Conservation (phyloP, 2,888 invertebrate species). For the Clistopyga incitator region DNA sequence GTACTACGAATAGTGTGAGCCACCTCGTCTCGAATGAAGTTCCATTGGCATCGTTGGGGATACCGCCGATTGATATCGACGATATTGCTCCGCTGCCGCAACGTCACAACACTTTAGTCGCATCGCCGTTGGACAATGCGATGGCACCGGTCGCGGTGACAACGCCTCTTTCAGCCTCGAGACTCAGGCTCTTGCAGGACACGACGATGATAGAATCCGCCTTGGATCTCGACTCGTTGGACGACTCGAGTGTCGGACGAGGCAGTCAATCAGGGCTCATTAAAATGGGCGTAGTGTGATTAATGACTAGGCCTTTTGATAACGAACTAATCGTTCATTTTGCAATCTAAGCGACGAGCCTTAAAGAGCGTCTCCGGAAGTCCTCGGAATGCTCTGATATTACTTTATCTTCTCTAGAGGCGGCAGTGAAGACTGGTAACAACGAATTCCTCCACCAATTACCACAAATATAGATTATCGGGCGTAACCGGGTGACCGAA, state of each 20-base stretch:
- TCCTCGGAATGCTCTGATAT: not conserved
- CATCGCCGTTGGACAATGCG: conserved; percentile 74
- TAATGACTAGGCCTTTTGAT: not conserved
- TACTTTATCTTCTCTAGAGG: not conserved
- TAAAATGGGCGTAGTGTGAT: conserved; percentile 85
- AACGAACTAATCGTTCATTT: conserved; percentile 13
- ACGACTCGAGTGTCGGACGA: conserved; percentile 89
- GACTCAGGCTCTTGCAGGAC: conserved; percentile 92
- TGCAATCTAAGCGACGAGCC: conserved; percentile 14
- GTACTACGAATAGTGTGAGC: conserved; percentile 88
- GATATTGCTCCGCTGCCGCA: conserved; percentile 82
- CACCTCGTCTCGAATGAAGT: conserved; percentile 88
- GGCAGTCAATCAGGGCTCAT: conserved; percentile 89
- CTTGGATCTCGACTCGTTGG: conserved; percentile 94
- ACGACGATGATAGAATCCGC: conserved; percentile 97
- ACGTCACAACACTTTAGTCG: conserved; percentile 80
- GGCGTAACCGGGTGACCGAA: conserved; percentile 16
- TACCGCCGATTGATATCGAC: conserved; percentile 83
- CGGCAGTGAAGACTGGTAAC: conserved; percentile 44
- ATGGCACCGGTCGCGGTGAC: conserved; percentile 80
- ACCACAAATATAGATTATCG: conserved; percentile 5
- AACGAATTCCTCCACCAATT: conserved; percentile 16
- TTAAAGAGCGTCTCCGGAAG: not conserved
- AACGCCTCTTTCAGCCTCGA: conserved; percentile 86
- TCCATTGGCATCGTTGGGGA: conserved; percentile 86